phyloP scores from a whole-genome alignment of 2,797 vertebrate species.

The Gallinago stenura region DNA sequence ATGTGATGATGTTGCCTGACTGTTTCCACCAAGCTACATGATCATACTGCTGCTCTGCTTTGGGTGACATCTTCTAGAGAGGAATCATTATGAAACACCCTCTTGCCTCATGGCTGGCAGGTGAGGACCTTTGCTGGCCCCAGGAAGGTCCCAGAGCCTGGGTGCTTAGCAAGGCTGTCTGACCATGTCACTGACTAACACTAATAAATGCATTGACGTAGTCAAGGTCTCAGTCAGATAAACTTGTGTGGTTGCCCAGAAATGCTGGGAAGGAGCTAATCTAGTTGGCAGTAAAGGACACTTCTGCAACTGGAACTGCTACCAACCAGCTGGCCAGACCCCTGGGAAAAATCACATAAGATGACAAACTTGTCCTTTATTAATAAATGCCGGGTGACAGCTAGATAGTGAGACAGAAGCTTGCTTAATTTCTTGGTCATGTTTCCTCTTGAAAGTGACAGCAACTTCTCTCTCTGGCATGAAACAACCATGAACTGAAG shows the following conservation, averaged over 20 bases:
- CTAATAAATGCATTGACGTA: background rate
- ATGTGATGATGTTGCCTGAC: background rate
- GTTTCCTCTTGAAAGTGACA: conserved; percentile 13
- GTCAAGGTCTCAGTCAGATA: background rate
- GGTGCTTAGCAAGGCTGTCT: background rate
- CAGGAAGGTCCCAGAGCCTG: background rate
- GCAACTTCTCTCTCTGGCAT: background rate
- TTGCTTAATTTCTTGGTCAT: background rate
- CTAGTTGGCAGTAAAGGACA: background rate
- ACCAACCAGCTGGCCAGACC: background rate
- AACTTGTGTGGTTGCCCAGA: background rate
- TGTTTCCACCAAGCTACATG: background rate
- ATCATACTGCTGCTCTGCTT: accelerated
- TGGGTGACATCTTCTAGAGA: background rate
- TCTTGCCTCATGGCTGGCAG: background rate
- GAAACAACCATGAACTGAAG: background rate
- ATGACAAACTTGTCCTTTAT: conserved; percentile 8
- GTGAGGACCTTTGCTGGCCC: background rate
- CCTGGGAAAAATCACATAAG: background rate
- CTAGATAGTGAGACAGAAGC: background rate
- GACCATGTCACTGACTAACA: accelerated
- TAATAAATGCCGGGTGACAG: conserved; percentile 6
- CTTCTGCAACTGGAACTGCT: background rate
- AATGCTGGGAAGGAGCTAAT: background rate
- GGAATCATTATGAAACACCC: background rate